Conservation (phyloP, 35 echinoderm and acorn worm species). For the Nesometra sesokonis region DNA sequence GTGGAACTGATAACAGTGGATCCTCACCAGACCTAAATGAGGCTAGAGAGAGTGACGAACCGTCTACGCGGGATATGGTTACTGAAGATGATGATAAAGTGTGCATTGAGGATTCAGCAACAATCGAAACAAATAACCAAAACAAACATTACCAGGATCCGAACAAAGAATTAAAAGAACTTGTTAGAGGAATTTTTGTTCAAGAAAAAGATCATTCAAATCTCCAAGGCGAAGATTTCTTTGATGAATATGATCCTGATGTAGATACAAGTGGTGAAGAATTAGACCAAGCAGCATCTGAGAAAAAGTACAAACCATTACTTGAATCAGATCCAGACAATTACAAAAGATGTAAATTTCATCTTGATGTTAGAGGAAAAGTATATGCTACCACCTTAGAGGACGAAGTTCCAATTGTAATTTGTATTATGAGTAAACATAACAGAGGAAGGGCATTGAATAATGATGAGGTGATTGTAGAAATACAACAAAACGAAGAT, state of each 20-base stretch:
- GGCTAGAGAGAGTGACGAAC: neutral
- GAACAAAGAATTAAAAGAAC: constrained; percentile 27
- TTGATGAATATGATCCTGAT: constrained; percentile 66
- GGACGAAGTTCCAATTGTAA: neutral
- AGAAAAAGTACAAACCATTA: neutral
- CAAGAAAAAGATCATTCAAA: constrained; percentile 17
- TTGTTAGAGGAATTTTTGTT: constrained; percentile 13
- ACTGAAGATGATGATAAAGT: neutral
- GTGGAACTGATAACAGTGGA: neutral
- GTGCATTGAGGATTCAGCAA: neutral
- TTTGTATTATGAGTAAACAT: constrained; percentile 39
- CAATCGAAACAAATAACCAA: constrained; percentile 1
- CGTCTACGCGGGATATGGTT: neutral
- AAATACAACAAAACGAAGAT: constrained; percentile 46
- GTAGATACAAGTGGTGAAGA: neutral
- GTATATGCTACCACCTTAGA: constrained; percentile 32
- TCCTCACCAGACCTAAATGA: constrained; percentile 1
- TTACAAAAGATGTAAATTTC: constrained; percentile 31
- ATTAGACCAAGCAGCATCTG: neutral
- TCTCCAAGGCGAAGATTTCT: constrained; percentile 29
- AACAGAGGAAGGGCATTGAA: constrained; percentile 48
- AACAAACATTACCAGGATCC: constrained; percentile 10
- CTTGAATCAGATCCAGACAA: constrained; percentile 26
- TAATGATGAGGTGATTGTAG: constrained; percentile 53
- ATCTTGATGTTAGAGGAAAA: constrained; percentile 11